phyloP scores from a whole-genome alignment of 2,797 vertebrate species.

The Vireo griseus region DNA sequence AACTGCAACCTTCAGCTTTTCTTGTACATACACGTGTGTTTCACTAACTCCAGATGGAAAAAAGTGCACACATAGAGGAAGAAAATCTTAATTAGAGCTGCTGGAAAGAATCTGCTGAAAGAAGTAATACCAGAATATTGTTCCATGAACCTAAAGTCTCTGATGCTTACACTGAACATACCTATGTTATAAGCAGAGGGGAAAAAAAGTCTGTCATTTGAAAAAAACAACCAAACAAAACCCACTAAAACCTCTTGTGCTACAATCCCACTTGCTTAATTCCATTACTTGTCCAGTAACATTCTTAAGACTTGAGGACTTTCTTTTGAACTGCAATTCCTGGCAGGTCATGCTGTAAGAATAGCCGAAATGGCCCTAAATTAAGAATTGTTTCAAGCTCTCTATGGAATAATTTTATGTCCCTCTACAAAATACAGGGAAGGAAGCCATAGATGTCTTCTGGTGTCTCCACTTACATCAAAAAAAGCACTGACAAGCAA shows the following conservation, averaged over 20 bases:
- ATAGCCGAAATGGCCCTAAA: background rate
- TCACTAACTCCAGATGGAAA: constrained; percentile 28
- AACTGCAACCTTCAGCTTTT: constrained; percentile 56
- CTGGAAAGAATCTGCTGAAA: constrained; percentile 14
- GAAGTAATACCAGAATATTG: background rate
- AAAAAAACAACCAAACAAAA: background rate
- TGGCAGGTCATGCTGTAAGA: background rate
- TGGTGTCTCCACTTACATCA: background rate
- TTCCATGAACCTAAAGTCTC: background rate
- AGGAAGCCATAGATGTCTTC: background rate
- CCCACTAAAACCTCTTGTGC: background rate
- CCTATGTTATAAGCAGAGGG: background rate
- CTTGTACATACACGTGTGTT: constrained; percentile 4
- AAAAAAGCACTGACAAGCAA: background rate
- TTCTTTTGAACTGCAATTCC: background rate
- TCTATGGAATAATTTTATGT: background rate
- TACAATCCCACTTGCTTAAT: background rate
- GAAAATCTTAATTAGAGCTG: background rate
- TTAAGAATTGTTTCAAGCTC: background rate
- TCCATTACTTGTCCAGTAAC: background rate
- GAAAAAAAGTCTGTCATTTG: background rate
- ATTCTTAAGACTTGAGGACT: background rate
- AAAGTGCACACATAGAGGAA: background rate
- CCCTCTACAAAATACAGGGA: background rate
- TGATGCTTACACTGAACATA: background rate